These are phyloP conservation scores for Gambelia wislizenii DNA, from an alignment of 2,797 vertebrate genomes.

Conservation along the genomic window DNA sequence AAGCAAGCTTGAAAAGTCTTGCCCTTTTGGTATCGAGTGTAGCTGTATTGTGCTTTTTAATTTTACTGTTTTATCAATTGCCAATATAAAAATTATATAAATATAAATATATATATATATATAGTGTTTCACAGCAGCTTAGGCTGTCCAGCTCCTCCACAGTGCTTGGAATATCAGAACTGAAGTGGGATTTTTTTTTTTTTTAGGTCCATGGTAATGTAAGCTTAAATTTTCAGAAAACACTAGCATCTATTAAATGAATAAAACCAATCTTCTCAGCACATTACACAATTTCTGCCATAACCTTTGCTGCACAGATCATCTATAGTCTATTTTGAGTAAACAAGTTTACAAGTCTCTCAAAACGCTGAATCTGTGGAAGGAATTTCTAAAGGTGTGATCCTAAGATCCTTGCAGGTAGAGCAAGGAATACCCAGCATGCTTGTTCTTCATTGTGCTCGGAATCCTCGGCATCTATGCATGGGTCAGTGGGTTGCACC, in stretches of 20 bases:
- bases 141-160: conserved; percentile 84
- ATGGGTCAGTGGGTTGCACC: conserved; percentile 29
- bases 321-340: conserved; percentile 81
- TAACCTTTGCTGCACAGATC: conserved; percentile 83
- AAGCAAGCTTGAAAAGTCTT: conserved; percentile 75
- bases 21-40: conserved; percentile 84
- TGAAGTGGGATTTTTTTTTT: conserved; percentile 66
- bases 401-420: conserved; percentile 13
- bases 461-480: conserved; percentile 11
- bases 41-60: conserved; percentile 85
- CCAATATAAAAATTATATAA: conserved; percentile 83
- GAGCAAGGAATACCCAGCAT: conserved; percentile 17
- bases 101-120: conserved; percentile 72
- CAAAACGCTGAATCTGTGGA: conserved; percentile 85
- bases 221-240: conserved; percentile 86
- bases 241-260: conserved; percentile 81
- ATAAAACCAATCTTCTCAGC: conserved; percentile 56
- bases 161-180: conserved; percentile 79
- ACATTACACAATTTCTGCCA: conserved; percentile 66
- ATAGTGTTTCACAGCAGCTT: conserved; percentile 87
- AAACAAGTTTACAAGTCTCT: conserved; percentile 85
- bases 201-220: conserved; percentile 81
- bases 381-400: conserved; percentile 76
- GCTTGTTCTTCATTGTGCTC: conserved; percentile 33
- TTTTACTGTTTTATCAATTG: conserved; percentile 90